Base-by-base conservation (phyloP, 2,888 invertebrate genomes). In the Drosophila falleni region DNA sequence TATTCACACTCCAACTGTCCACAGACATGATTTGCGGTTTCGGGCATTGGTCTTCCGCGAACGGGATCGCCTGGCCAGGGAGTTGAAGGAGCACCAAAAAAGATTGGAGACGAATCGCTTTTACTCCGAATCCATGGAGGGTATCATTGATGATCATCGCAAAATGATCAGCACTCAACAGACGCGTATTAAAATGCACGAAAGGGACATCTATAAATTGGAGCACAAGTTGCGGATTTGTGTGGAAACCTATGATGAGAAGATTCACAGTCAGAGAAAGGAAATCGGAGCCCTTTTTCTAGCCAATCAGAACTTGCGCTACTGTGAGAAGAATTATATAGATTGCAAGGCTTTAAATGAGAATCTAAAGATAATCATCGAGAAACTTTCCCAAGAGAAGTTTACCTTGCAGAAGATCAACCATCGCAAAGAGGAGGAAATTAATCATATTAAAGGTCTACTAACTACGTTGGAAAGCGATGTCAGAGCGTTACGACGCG, bases 31-130 rank as follows among this genome's bases (percentile, higher is more conserved):
- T 0, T 0, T 13, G 3, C 50, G 26, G 2, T 11, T 85, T 0
- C 64, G 71, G 5, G 16, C 16, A 1, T 0, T 71, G 15, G 73
- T 85, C 6, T 87, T 89, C 41, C 87, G 89, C 3, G 92, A 92
- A 68, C 89, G 92, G 1, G 92, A 92, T 81, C 91, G 92, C 1
- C 72, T 92, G 41, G 89, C 89, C 66, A 83, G 71, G 0, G 92
- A 92, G 35, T 73, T 92, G 2, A 73, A 63, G 13, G 92, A 92
- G 13, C 69, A 91, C 33, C 85, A 89, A 59, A 90, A 87, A 39
- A 91, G 92, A 2, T 70, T 92, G 11, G 81, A 91, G 58, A 55
- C 84, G 6, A 89, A 92, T 71, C 88, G 92, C 0, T 68, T 72
- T 35, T 92, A 92, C 63, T 72, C 89, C 0, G 87, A 89, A 5